Evolutionary conservation across 2,888 invertebrate species (phyloP), one percentile per base, ranked within the genome.

Genomic region (Harpalus rufipes): DNA sequence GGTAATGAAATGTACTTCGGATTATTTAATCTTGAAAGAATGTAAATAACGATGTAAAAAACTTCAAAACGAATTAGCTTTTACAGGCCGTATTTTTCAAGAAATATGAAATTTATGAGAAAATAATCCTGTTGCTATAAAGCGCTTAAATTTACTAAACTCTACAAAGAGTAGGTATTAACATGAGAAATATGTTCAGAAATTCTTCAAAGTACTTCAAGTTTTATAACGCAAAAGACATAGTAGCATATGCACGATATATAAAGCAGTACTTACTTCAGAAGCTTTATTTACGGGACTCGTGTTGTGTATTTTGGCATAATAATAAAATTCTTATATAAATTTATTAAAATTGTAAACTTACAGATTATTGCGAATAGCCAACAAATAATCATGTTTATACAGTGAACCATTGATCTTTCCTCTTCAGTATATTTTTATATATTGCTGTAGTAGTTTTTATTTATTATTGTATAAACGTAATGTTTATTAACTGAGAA

Each of bases 141-240:
- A 51, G 44, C 44, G 44, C 44, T 51, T 51, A 51, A 51, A 51
- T 51, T 51, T 51, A 51, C 44, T 51, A 51, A 51, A 51, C 44
- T 51, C 10, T 51, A 51, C 44, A 51, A 51, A 51, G 44, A 51
- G 44, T 32, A 32, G 32, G 32, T 51, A 51, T 51, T 51, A 44
- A 12, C 44, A 51, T 51, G 44, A 51, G 44, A 51, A 51, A 51
- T 51, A 10, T 51, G 44, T 10, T 12, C 12, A 12, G 12, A 12
- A 51, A 51, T 51, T 51, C 44, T 51, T 51, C 44, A 51, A 51
- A 51, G 44, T 51, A 51, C 44, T 51, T 51, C 12, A 51, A 10
- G 44, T 32, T 51, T 51, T 51, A 51, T 51, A 51, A 51, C 44
- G 6, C 32, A 32, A 32, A 32, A 32, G 32, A 32, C 6, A 0